Evolutionary conservation across 2,113 vertebrate genomes (phyloP), one percentile per base, ranked within the genome.

Genomic region (Chionomys nivalis): DNA sequence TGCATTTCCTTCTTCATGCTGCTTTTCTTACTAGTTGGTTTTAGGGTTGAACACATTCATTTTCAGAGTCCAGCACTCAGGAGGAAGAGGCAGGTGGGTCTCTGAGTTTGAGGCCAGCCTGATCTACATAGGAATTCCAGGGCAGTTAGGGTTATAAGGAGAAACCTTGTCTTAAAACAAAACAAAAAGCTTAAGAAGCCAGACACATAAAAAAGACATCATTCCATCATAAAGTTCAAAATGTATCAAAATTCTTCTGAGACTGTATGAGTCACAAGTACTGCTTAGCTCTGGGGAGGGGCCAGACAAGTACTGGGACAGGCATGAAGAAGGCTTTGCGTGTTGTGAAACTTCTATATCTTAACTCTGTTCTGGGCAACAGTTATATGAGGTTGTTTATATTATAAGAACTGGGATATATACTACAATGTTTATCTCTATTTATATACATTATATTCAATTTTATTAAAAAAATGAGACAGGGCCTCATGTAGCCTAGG

Each of bases 121-220:
- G 55, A 19, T 58, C 55, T 58, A 58, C 55, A 58, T 58, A 58
- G 55, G 55, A 21, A 19, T 58, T 58, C 55, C 55, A 58, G 55
- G 55, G 55, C 19, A 58, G 19, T 5, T 21, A 58, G 55, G 55
- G 55, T 19, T 58, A 58, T 58, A 58, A 58, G 55, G 17, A 58
- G 55, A 58, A 58, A 58, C 36, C 17, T 19, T 72, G 7, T 36
- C 33, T 70, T 70, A 70, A 70, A 36, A 70, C 66, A 68, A 70
- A 70, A 70, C n/a, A 83, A 91, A 94, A 90, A 77, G 10, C 21
- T 91, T 42, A 95, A 70, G 55, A 94, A 76, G 42, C 61, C 21
- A 68, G 31, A 90, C 19, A 83, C 44, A 75, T 39, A 75, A 94
- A 75, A 89, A 92, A 1, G 28, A 90, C 2, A 49, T 68, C 49